These are phyloP conservation scores for Mayetiola destructor DNA, from an alignment of 2,888 invertebrate genomes.

Conservation along the genomic window DNA sequence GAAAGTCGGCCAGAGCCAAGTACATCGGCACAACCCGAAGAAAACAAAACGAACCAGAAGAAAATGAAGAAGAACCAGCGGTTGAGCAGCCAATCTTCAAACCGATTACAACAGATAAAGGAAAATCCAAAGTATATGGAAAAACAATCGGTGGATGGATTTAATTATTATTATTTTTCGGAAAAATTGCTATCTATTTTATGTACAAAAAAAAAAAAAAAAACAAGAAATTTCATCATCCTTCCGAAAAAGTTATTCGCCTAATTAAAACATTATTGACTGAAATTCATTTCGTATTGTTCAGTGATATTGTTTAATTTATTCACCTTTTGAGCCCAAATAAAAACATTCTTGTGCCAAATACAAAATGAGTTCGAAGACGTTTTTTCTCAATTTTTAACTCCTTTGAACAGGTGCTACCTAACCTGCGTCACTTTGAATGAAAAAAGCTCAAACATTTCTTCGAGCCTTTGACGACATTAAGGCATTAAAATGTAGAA, in stretches of 20 bases:
- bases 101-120: conserved; percentile 39
- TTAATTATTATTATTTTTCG: conserved; percentile 29
- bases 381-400: too few relatives aligned
- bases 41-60: conserved; percentile 20
- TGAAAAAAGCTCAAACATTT: too few relatives aligned
- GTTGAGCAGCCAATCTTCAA: conserved; percentile 24
- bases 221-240: not conserved
- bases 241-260: too few relatives aligned
- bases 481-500: too few relatives aligned
- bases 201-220: not conserved
- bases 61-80: conserved; percentile 6
- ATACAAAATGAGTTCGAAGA: too few relatives aligned
- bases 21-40: not conserved
- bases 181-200: too few relatives aligned
- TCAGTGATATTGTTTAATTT: not conserved
- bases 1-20: too few relatives aligned
- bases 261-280: not conserved
- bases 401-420: too few relatives aligned
- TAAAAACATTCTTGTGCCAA: too few relatives aligned
- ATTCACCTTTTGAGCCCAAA: too few relatives aligned
- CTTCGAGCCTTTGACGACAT: too few relatives aligned
- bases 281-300: not conserved
- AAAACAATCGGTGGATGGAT: conserved; percentile 62
- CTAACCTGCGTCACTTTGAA: too few relatives aligned
- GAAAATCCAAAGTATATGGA: conserved; percentile 59